These are phyloP conservation scores for Eidolon helvum DNA, from an alignment of 2,113 vertebrate genomes.

Conservation along the genomic window DNA sequence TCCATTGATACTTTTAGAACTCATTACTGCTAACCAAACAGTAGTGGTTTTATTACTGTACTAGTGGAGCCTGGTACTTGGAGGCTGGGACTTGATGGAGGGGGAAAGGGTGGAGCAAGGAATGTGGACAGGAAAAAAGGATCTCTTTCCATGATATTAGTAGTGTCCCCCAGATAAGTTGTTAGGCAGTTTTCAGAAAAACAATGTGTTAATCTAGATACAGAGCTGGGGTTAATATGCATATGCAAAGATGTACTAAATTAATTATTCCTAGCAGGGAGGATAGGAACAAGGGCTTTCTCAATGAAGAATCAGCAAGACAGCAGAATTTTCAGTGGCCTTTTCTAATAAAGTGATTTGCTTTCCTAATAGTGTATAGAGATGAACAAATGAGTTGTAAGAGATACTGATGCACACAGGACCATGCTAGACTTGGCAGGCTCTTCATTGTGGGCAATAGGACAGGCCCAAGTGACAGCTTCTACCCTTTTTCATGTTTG, in stretches of 20 bases:
- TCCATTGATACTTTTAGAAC: slow-evolving; percentile 80
- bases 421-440: slow-evolving; percentile 45
- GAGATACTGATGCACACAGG: background rate
- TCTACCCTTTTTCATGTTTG: background rate
- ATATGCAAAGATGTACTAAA: slow-evolving; percentile 63
- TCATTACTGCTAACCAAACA: slow-evolving; percentile 83
- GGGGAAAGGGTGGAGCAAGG: background rate
- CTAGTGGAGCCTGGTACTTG: slow-evolving; percentile 89
- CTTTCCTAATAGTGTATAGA: slow-evolving; percentile 42
- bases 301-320: slow-evolving; percentile 59
- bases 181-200: slow-evolving; percentile 53
- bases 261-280: slow-evolving; percentile 81
- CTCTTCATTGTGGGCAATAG: background rate
- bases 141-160: slow-evolving; percentile 39
- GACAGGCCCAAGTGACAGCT: background rate
- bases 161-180: background rate
- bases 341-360: slow-evolving; percentile 57
- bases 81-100: slow-evolving; percentile 40
- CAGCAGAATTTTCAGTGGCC: background rate
- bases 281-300: slow-evolving; percentile 74
- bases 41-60: slow-evolving; percentile 82
- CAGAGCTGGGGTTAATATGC: background rate
- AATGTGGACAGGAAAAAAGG: slow-evolving; percentile 50
- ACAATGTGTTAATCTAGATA: background rate
- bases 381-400: slow-evolving; percentile 25